Evolutionary conservation across 2,888 invertebrate genomes (phyloP).

Genomic region (Oscheius sp.): DNA sequence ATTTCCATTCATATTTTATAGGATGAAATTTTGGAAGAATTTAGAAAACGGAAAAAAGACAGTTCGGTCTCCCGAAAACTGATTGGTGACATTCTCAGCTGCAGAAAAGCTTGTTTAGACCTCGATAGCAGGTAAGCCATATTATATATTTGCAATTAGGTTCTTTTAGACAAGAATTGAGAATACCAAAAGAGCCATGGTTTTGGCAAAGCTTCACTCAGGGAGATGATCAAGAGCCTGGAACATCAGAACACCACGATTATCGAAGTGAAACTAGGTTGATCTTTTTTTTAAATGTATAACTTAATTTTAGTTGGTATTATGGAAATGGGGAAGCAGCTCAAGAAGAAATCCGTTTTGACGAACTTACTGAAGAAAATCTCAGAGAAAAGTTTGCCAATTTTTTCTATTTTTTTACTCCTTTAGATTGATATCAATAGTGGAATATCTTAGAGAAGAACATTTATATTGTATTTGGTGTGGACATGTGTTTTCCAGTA

Average conservation of each 20-base stretch:
- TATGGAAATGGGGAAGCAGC: conserved; percentile 17
- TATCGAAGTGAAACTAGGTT: neutral
- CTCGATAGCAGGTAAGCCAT: conserved; percentile 41
- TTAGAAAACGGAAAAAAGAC: conserved; percentile 52
- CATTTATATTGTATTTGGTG: conserved; percentile 58
- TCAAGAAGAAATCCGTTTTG: neutral
- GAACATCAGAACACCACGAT: no score
- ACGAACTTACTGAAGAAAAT: conserved; percentile 16
- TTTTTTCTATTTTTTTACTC: neutral
- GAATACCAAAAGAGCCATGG: conserved; percentile 3
- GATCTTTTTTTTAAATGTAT: neutral
- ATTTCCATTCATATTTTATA: conserved; percentile 32
- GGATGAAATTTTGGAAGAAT: conserved; percentile 62
- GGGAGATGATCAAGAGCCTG: neutral
- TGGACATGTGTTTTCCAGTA: conserved; percentile 41
- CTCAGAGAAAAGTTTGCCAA: neutral
- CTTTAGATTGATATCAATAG: conserved; percentile 40
- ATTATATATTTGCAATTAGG: neutral
- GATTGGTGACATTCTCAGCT: conserved; percentile 57
- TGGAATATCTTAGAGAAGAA: conserved; percentile 38
- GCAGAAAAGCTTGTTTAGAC: conserved; percentile 63
- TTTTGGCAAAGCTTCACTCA: conserved; percentile 19
- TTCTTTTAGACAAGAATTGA: neutral
- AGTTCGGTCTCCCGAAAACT: conserved; percentile 41
- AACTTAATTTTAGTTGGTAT: neutral